Percentiles rank a stretch among this genome's conserved stretches.
phyloP scores from a whole-genome alignment of 2,888 invertebrate genomes.

The Macrosoma leucophasiata region DNA sequence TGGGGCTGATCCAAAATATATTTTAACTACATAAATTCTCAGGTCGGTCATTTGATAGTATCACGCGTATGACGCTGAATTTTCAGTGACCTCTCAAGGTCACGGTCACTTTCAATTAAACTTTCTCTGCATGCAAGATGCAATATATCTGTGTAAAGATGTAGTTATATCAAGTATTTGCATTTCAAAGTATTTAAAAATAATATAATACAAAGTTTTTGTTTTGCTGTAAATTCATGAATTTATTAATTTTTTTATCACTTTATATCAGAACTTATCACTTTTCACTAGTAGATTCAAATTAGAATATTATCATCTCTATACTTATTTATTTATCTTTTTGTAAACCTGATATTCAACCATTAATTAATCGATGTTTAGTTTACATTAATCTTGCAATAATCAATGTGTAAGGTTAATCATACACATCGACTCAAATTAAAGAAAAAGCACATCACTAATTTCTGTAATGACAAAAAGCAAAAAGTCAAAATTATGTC shows the following conservation, averaged over 20 bases:
- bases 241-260: background rate
- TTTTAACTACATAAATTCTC: conserved; percentile 18
- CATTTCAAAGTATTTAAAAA: conserved; percentile 1
- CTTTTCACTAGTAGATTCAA: background rate
- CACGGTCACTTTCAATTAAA: conserved; percentile 34
- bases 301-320: background rate
- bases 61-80: conserved; percentile 22
- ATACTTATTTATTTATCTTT: background rate
- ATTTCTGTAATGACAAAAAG: too few species aligned
- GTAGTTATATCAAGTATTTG: too few species aligned
- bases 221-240: conserved; percentile 2
- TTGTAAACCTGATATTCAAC: background rate
- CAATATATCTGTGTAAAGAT: too few species aligned
- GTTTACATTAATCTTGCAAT: too few species aligned
- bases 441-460: conserved; percentile 12
- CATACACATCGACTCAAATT: too few species aligned
- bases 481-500: too few species aligned
- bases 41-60: too few species aligned
- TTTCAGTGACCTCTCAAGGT: conserved; percentile 60
- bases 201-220: background rate
- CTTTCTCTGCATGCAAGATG: too few species aligned
- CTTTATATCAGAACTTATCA: background rate
- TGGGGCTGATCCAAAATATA: conserved; percentile 23
- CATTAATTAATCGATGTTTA: too few species aligned
- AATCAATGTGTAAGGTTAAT: too few species aligned